Conservation (phyloP, 2,888 invertebrate species). For the Julus scanicus region DNA sequence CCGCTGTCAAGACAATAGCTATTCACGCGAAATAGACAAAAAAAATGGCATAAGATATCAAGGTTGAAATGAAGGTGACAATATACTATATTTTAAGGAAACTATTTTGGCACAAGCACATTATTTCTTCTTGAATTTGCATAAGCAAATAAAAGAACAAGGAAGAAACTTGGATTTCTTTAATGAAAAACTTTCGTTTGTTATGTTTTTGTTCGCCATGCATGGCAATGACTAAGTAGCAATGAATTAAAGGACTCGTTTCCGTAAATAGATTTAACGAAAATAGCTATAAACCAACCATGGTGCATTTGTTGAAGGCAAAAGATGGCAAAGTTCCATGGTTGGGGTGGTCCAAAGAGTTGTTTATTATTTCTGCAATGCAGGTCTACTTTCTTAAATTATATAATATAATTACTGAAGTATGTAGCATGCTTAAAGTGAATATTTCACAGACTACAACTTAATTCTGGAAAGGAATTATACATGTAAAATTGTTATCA, state of each 20-base stretch:
- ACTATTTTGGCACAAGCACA: neutral
- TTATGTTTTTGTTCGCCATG: neutral
- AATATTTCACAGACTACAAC: no score
- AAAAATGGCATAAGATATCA: neutral
- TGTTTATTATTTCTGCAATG: slow-evolving; percentile 9
- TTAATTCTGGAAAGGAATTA: no score
- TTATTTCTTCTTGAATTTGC: neutral
- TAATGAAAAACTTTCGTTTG: neutral
- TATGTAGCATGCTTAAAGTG: no score
- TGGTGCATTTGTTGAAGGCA: neutral
- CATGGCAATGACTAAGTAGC: neutral
- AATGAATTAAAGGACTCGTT: neutral
- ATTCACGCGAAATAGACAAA: neutral
- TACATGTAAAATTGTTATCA: no score
- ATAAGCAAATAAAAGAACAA: neutral
- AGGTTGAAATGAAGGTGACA: neutral
- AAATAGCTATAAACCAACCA: slow-evolving; percentile 6
- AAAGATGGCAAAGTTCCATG: slow-evolving; percentile 13
- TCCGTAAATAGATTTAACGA: slow-evolving; percentile 1
- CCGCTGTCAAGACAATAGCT: neutral
- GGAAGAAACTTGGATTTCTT: neutral
- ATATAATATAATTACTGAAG: neutral
- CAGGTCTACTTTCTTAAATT: slow-evolving; percentile 17
- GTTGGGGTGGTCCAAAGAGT: neutral
- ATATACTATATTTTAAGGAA: neutral